Evolutionary conservation across 1,140 invertebrate genomes (phyloP), one percentile per base, ranked within the genome.

Genomic region (Drosophila guanche): DNA sequence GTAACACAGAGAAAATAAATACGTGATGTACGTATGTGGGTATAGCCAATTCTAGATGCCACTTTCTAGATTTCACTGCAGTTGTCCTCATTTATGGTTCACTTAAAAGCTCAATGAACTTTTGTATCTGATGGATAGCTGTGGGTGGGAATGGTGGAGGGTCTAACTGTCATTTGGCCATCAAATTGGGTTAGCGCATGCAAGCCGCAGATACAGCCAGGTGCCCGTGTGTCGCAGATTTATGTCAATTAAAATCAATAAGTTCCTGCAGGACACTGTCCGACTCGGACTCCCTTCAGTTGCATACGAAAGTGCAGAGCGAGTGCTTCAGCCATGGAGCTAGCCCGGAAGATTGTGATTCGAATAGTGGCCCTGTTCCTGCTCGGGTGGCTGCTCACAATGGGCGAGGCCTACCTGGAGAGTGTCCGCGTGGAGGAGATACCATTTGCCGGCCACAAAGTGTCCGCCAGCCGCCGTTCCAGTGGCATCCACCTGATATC

Each of bases 221-320:
- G 47, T 51, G 33, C 22, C 29, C 27, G 10, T 37, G 33, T 42
- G 10, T 7, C 40, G 16, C 37, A 42, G 59, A 66, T 65, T 58
- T 62, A 25, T 77, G 79, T 66, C 69, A 75, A 70, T 86, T 78
- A 63, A 81, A 86, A 86, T 86, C 81, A 75, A 86, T 86, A 85
- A 45, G 33, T 40, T 88, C 70, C 83, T 61, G 53, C 62, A 65
- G 66, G 54, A 59, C 55, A n/a, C 8, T 25, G 41, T 20, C 33
- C 33, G 10, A 37, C 3, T 37, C 33, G 2, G 5, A 27, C 25
- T 5, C 5, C 10, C 12, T 37, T 69, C 63, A 86, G 83, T 85
- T 61, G 42, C 54, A 55, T n/a, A 69, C 50, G 40, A 27, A 22
- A 37, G 33, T 29, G 14, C 25, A 5, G n/a, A 7, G 53, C 5